These are phyloP conservation scores for Urocitellus parryii DNA, from an alignment of 2,113 vertebrate genomes.

Conservation along the genomic window DNA sequence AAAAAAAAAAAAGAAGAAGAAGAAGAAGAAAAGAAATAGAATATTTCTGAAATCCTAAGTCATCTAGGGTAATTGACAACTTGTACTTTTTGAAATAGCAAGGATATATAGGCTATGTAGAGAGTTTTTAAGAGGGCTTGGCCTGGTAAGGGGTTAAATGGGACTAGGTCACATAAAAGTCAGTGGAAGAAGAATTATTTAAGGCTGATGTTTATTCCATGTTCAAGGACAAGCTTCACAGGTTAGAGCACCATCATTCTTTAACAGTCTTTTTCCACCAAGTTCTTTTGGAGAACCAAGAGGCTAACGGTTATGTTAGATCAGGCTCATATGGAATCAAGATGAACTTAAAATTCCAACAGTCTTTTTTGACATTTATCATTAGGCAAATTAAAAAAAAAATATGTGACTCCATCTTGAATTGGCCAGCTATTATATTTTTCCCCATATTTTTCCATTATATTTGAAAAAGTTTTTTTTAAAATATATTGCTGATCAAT, in stretches of 20 bases:
- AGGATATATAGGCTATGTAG: not conserved
- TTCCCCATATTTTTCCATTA: not conserved
- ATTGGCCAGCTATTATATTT: not conserved
- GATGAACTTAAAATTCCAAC: not conserved
- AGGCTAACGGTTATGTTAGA: not conserved
- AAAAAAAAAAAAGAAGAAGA: too few species aligned
- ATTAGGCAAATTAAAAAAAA: not conserved
- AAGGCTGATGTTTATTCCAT: not conserved
- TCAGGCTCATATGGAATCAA: not conserved
- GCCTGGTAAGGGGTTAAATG: not conserved
- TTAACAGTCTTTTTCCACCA: too few species aligned
- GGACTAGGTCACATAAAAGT: not conserved
- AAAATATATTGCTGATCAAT: not conserved
- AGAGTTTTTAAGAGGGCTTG: not conserved
- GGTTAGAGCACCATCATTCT: not conserved
- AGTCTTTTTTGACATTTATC: not conserved
- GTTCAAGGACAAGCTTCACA: not conserved
- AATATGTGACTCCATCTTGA: not conserved
- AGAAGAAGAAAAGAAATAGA: too few species aligned
- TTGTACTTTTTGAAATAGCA: not conserved
- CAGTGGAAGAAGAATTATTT: not conserved
- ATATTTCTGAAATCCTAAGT: too few species aligned
- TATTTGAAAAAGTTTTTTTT: not conserved
- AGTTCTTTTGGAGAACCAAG: not conserved
- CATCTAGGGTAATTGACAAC: too few species aligned